A percentile compares a stretch with the other conserved stretches of the same genome.
Evolutionary conservation across 2,113 vertebrate species (phyloP).

Genomic region (Mionectes macconnelli): DNA sequence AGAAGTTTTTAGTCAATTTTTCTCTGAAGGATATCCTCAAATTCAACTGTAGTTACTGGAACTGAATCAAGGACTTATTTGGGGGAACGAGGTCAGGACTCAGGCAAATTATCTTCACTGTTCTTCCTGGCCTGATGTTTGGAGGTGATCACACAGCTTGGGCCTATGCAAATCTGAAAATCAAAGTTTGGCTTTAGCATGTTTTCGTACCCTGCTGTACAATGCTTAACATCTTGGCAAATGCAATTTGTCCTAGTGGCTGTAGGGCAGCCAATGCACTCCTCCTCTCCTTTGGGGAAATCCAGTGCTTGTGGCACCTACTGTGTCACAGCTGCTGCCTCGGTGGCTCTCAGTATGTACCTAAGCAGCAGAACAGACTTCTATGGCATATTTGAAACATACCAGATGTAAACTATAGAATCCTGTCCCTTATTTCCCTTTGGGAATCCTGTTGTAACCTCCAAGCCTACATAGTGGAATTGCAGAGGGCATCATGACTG

Average conservation of each 20-base stretch:
- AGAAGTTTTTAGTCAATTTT: not conserved
- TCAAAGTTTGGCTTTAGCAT: not conserved
- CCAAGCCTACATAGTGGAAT: not conserved
- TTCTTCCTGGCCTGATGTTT: not conserved
- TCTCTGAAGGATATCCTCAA: not conserved
- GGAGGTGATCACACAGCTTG: not conserved
- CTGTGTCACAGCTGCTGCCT: not conserved
- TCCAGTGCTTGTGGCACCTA: not conserved
- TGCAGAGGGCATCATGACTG: not conserved
- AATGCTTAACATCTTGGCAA: not conserved
- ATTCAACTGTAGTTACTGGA: not conserved
- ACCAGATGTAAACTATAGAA: not conserved
- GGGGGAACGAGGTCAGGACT: not conserved
- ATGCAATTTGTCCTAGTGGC: not conserved
- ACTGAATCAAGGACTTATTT: not conserved
- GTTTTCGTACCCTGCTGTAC: not conserved
- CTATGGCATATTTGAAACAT: not conserved
- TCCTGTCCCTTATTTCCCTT: not conserved
- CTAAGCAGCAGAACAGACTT: not conserved
- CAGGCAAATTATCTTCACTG: not conserved
- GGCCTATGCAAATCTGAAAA: not conserved
- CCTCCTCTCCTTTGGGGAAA: not conserved
- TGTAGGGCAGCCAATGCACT: not conserved
- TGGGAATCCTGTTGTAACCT: not conserved
- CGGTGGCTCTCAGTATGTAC: not conserved